phyloP scores from a whole-genome alignment of 2,797 vertebrate species.

The Macroramphosus scolopax region DNA sequence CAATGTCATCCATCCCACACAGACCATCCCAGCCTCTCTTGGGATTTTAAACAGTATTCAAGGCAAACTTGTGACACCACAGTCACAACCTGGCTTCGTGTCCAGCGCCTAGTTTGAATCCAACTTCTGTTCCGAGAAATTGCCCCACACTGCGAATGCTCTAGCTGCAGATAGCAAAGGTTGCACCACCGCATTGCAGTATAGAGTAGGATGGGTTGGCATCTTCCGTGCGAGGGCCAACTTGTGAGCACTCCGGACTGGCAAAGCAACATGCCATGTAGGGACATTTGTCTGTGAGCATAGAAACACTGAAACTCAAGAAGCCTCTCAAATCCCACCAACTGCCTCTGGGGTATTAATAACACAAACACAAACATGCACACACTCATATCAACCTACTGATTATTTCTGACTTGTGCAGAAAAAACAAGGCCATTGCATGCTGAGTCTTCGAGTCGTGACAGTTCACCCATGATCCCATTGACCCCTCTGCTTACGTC shows the following conservation, averaged over 20 bases:
- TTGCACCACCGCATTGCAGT: conserved; percentile 34
- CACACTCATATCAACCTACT: conserved; percentile 46
- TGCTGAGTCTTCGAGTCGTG: conserved; percentile 4
- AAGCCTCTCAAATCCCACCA: conserved; percentile 69
- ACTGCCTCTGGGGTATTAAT: conserved; percentile 74
- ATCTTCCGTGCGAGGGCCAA: conserved; percentile 34
- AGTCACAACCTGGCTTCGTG: conserved; percentile 32
- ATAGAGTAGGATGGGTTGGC: conserved; percentile 31
- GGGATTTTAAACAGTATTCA: conserved; percentile 33
- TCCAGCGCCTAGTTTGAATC: conserved; percentile 20
- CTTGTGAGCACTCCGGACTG: conserved; percentile 57
- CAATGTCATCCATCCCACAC: conserved; percentile 31
- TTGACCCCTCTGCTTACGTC: not conserved
- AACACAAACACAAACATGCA: conserved; percentile 58
- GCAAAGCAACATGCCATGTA: conserved; percentile 72
- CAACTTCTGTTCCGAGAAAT: conserved; percentile 9
- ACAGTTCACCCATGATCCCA: conserved; percentile 11
- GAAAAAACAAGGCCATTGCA: conserved; percentile 47
- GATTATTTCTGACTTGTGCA: conserved; percentile 55
- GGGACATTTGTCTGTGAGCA: conserved; percentile 75
- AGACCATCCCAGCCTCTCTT: conserved; percentile 24
- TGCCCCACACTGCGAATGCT: conserved; percentile 7
- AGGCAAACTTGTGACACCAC: conserved; percentile 28
- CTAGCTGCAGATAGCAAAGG: conserved; percentile 26
- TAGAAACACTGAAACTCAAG: conserved; percentile 74